Evolutionary conservation across 1,140 invertebrate genomes (phyloP).

Genomic region (Temnothorax curvispinosus): DNA sequence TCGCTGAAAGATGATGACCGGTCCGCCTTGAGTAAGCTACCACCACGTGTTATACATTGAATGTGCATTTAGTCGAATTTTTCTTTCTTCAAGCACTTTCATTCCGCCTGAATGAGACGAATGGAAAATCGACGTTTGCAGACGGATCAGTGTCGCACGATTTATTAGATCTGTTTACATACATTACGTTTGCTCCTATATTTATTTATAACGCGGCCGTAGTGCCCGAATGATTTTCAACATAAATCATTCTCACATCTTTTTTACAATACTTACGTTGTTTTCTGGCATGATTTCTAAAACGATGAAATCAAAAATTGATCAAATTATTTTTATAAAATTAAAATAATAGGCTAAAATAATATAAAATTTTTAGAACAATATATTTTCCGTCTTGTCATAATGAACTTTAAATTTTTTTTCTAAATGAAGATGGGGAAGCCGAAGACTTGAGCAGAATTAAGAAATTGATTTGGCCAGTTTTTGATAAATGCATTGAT

Average conservation of each 20-base stretch:
- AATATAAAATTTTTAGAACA: not conserved
- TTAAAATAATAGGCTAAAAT: not conserved
- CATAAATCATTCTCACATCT: not conserved
- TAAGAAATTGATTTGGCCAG: not conserved
- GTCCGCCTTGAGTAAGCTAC: constrained; percentile 81
- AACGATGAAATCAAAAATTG: not conserved
- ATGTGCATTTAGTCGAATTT: constrained; percentile 43
- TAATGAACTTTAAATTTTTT: not conserved
- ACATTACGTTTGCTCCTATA: not conserved
- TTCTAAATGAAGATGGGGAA: not conserved
- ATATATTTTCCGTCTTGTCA: not conserved
- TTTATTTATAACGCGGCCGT: not conserved
- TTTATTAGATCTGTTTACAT: constrained; percentile 12
- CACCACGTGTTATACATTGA: constrained; percentile 62
- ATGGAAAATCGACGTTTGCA: constrained; percentile 13
- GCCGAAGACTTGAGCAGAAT: not conserved
- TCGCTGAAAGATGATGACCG: constrained; percentile 67
- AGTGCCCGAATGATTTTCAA: not conserved
- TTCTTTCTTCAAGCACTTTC: constrained; percentile 24
- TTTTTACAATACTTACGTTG: not conserved
- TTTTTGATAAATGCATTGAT: constrained; percentile 20
- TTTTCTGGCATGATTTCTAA: not conserved
- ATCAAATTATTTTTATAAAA: constrained; percentile 5
- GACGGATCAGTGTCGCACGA: constrained; percentile 31
- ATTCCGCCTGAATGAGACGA: constrained; percentile 19